Percentiles rank a stretch among this genome's conserved stretches.
These are phyloP conservation scores for Eucera pruinosa DNA, from an alignment of 2,888 invertebrate species.

Conservation along the genomic window DNA sequence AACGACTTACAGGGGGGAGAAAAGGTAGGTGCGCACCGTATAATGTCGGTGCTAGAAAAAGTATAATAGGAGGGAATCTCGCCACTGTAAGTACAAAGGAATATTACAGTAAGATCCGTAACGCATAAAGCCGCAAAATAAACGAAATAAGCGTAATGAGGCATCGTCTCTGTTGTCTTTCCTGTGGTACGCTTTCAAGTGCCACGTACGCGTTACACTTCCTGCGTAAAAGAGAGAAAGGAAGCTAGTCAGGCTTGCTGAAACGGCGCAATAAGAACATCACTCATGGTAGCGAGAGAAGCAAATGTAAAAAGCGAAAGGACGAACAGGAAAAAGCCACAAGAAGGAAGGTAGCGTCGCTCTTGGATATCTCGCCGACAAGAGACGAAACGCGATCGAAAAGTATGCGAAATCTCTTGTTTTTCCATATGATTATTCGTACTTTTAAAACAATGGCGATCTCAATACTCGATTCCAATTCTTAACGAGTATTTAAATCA, in stretches of 20 bases:
- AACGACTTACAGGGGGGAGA: conserved; percentile 19
- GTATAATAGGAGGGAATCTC: conserved; percentile 66
- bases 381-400: conserved; percentile 62
- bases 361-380: conserved; percentile 52
- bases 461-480: too few relatives aligned
- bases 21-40: conserved; percentile 45
- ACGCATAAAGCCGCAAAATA: conserved; percentile 70
- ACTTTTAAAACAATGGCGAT: too few relatives aligned
- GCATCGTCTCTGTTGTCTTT: conserved; percentile 56
- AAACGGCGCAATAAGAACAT: conserved; percentile 62
- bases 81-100: conserved; percentile 66
- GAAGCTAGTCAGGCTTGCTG: neutral
- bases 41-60: conserved; percentile 61
- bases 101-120: conserved; percentile 68
- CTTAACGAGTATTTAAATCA: too few relatives aligned
- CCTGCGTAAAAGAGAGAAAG: conserved; percentile 50
- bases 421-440: too few relatives aligned
- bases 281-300: neutral
- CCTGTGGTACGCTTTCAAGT: conserved; percentile 48
- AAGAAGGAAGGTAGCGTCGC: conserved; percentile 64
- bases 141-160: conserved; percentile 68
- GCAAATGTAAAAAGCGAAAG: conserved; percentile 35
- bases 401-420: conserved; percentile 57
- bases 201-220: conserved; percentile 59
- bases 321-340: conserved; percentile 36